A percentile compares a stretch with the other conserved stretches of the same genome.
Evolutionary conservation across 2,888 invertebrate species (phyloP).

Genomic region (Eupithecia subumbrata): DNA sequence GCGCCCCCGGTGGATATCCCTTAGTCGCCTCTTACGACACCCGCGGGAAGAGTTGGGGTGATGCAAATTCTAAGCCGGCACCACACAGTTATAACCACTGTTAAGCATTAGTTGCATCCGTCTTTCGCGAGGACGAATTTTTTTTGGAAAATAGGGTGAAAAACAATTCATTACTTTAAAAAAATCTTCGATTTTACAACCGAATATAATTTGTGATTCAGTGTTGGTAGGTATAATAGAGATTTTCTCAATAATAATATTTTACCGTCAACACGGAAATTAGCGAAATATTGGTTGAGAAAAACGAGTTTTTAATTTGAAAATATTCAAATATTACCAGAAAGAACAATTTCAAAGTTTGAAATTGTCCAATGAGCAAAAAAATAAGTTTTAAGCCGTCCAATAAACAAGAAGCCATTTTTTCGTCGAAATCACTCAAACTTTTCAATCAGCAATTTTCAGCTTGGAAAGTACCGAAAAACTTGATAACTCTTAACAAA

Average conservation of each 20-base stretch:
- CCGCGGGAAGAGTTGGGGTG: no score
- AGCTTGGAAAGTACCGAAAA: slow-evolving; percentile 10
- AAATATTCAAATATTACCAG: background rate
- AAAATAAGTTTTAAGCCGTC: slow-evolving; percentile 13
- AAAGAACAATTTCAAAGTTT: slow-evolving; percentile 1
- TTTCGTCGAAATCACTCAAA: slow-evolving; percentile 22
- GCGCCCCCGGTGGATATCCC: no score
- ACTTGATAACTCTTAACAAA: slow-evolving; percentile 37
- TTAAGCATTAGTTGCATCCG: no score
- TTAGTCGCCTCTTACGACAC: no score
- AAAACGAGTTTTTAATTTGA: background rate
- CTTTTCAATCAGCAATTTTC: slow-evolving; percentile 24
- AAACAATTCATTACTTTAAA: no score
- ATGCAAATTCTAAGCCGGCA: no score
- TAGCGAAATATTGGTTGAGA: background rate
- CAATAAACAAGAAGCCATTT: slow-evolving; percentile 15
- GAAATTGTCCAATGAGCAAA: slow-evolving; percentile 6
- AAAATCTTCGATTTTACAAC: no score
- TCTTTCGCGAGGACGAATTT: no score
- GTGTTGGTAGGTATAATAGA: background rate
- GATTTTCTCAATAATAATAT: background rate
- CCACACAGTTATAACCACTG: no score
- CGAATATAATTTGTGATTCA: no score
- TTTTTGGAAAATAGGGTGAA: no score
- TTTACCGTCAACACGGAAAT: background rate